Base-by-base conservation (phyloP, 37 sponge, comb jelly and placozoan genomes). In the Amphimedon queenslandica region DNA sequence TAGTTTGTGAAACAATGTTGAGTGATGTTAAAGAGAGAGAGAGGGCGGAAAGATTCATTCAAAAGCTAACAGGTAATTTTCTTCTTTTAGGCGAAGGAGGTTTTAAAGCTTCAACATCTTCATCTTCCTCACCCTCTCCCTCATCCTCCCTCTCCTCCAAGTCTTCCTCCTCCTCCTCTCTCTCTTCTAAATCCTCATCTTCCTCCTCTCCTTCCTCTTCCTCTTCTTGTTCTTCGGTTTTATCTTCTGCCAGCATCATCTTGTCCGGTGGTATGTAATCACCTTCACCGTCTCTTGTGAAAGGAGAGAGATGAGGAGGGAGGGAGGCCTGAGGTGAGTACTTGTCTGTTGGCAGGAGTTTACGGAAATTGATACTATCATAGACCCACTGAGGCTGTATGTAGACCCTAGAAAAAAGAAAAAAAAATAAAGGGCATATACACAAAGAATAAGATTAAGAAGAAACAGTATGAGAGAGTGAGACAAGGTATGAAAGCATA, bases 341-440 rank as follows among this genome's bases (percentile, higher is more conserved):
- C 29, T 84, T 88, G 8, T 67, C 88, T 1, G 78, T 60, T 51
- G 93, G 85, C 32, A 98, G 79, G 34, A 89, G 63, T 28, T 64
- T 80, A 32, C 80, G 63, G 43, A 58, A 41, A 76, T 98, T 98
- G 27, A 98, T 77, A 76, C 88, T 75, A 66, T 98, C 99, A 86
- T 94, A 94, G 36, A 98, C 85, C 99, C 99, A 98, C 77, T 98
- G 99, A 35, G 99, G 99, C 63, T 98, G 99, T 3, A 98, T 74
- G 60, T 98, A 98, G 63, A 55, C 53, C 68, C 96, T 95, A 55
- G 51, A n/a, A n/a, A n/a, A n/a, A n/a, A n/a, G n/a, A n/a, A n/a
- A n/a, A n/a, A n/a, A n/a, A n/a, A n/a, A n/a, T n/a, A n/a, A n/a
- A n/a, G n/a, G n/a, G n/a, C n/a, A n/a, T n/a, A n/a, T n/a, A n/a